Evolutionary conservation across 2,797 vertebrate species (phyloP).

Genomic region (Limosa lapponica): DNA sequence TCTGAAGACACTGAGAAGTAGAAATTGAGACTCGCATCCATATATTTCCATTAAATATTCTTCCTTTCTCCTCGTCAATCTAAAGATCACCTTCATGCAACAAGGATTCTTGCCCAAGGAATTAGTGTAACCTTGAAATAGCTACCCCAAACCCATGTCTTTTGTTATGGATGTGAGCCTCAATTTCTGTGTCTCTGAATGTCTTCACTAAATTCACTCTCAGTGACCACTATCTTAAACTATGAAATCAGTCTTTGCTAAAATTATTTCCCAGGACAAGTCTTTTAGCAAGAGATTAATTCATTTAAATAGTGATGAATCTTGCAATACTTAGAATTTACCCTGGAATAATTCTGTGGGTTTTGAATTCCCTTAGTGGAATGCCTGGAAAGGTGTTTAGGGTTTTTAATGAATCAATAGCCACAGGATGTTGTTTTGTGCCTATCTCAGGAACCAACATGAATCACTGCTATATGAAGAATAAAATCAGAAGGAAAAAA

Average conservation of each 20-base stretch:
- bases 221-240: neutral
- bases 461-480: neutral
- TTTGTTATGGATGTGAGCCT: neutral
- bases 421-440: neutral
- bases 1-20: neutral
- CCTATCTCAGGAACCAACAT: neutral
- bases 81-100: neutral
- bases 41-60: neutral
- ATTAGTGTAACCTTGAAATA: neutral
- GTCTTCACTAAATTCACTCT: neutral
- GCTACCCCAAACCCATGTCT: neutral
- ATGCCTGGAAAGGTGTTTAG: neutral
- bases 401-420: neutral
- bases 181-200: neutral
- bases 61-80: neutral
- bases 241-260: neutral
- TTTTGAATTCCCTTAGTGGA: neutral
- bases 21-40: neutral
- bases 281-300: neutral
- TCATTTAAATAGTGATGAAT: neutral
- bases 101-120: neutral
- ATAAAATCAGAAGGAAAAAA: neutral
- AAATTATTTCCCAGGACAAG: neutral
- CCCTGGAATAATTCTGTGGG: neutral
- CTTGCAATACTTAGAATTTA: neutral